Conservation (phyloP, 2,888 invertebrate genomes). For the Meandrusa payeni region DNA sequence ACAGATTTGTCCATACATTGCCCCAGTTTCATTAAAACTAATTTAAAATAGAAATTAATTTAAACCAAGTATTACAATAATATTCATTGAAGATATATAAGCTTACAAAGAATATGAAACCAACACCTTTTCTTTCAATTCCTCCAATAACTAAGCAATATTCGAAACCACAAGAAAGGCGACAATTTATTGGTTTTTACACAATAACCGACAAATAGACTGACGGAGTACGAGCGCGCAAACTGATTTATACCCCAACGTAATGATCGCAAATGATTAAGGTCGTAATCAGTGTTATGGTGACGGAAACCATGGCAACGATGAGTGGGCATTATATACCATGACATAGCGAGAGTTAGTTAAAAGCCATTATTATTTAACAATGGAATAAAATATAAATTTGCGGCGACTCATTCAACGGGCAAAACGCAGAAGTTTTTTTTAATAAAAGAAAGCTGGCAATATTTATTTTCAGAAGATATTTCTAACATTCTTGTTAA, state of each 20-base stretch:
- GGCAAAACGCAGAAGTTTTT: no score
- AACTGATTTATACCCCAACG: slow-evolving; percentile 44
- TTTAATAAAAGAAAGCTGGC: no score
- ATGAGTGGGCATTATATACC: slow-evolving; percentile 35
- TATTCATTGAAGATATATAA: no score
- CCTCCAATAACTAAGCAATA: no score
- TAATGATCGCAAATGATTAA: slow-evolving; percentile 31
- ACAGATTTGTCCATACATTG: slow-evolving; percentile 82
- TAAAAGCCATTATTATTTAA: neutral
- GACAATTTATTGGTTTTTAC: no score
- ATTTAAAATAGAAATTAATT: neutral
- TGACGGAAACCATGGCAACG: slow-evolving; percentile 57
- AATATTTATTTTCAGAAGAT: no score
- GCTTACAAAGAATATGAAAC: no score
- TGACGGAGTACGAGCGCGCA: slow-evolving; percentile 31
- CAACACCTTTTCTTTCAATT: no score
- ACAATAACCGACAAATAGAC: slow-evolving; percentile 27
- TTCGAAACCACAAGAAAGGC: slow-evolving; percentile 12
- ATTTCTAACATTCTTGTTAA: no score
- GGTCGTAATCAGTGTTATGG: slow-evolving; percentile 50
- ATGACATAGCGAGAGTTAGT: slow-evolving; percentile 5
- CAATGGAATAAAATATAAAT: no score
- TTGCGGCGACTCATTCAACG: no score
- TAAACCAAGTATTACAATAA: no score
- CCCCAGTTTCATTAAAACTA: slow-evolving; percentile 61